Conservation (phyloP, 2,113 vertebrate genomes). For the Rhinolophus ferrumequinum region DNA sequence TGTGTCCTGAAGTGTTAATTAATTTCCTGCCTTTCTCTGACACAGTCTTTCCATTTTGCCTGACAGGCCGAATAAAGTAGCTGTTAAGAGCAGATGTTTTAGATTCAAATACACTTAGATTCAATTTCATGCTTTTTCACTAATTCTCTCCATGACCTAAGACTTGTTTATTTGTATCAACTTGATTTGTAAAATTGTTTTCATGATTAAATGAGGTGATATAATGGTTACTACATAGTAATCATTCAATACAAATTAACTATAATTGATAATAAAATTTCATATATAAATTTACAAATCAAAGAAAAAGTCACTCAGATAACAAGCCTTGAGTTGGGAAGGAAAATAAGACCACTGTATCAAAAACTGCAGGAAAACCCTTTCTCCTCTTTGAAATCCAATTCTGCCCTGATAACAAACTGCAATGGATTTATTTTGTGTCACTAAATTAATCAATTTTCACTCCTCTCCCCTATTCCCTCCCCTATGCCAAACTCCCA, state of each 20-base stretch:
- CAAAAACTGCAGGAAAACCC: neutral
- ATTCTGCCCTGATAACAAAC: neutral
- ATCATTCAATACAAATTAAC: neutral
- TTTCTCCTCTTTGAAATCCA: neutral
- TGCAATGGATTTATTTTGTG: neutral
- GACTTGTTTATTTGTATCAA: neutral
- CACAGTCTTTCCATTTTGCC: neutral
- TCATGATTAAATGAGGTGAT: neutral
- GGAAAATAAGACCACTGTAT: neutral
- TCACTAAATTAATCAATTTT: neutral
- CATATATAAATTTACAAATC: neutral
- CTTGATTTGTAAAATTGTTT: neutral
- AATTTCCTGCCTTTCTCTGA: neutral
- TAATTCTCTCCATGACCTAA: neutral
- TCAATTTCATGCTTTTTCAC: neutral
- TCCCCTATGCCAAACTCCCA: neutral
- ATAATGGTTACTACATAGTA: neutral
- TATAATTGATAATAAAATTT: constrained; percentile 13
- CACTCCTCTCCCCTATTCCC: neutral
- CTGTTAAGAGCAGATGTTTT: neutral
- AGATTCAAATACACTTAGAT: neutral
- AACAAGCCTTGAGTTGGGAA: neutral
- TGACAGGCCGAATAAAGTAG: neutral
- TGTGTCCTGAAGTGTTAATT: neutral
- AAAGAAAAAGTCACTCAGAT: neutral